phyloP scores from a whole-genome alignment of 2,113 vertebrate genomes.

The Porphyrio hochstetteri region DNA sequence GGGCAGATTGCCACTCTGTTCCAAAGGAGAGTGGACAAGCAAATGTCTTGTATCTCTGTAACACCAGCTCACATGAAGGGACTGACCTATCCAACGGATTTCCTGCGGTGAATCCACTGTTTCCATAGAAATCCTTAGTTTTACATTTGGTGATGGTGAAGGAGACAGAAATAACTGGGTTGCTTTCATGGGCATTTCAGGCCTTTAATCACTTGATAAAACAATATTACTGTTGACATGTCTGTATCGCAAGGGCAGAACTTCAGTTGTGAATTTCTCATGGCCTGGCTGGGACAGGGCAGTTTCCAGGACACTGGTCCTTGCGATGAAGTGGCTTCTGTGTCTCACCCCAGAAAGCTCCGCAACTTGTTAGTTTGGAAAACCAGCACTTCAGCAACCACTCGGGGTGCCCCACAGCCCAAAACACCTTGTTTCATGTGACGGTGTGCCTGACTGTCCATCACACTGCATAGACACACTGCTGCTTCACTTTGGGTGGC shows the following conservation, averaged over 20 bases:
- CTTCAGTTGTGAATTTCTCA: background rate
- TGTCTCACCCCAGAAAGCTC: background rate
- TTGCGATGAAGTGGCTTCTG: background rate
- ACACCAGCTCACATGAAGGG: background rate
- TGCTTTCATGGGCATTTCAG: background rate
- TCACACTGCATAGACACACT: background rate
- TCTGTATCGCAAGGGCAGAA: background rate
- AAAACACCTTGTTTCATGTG: background rate
- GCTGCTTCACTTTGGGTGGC: background rate
- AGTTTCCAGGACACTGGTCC: background rate
- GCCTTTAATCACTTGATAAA: background rate
- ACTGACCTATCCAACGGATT: background rate
- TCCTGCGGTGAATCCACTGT: background rate
- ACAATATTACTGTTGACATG: background rate
- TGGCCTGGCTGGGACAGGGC: background rate
- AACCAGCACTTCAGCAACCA: background rate
- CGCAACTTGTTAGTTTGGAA: background rate
- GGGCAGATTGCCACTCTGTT: background rate
- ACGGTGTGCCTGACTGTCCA: background rate
- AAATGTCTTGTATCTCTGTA: background rate
- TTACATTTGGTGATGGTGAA: background rate
- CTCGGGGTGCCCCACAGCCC: background rate
- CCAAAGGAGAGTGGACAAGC: background rate
- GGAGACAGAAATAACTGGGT: constrained; percentile 6
- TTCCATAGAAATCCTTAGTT: constrained; percentile 33